phyloP scores from a whole-genome alignment of 1,140 invertebrate species.

The Bombus confusus region DNA sequence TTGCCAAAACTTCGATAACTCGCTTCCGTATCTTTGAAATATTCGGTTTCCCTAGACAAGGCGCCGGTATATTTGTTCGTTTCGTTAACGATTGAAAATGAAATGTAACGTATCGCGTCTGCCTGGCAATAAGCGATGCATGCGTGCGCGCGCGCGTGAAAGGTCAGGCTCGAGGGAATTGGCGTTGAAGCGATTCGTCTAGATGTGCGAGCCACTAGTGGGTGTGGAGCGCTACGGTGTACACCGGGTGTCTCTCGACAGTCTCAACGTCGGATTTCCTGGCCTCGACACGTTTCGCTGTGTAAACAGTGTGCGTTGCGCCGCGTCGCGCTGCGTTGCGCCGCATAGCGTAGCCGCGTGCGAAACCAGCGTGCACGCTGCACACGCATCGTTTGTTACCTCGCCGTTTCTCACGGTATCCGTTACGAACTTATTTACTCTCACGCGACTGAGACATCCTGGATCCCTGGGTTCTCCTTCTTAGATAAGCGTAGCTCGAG shows the following conservation, averaged over 20 bases:
- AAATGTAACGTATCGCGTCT: too few relatives aligned
- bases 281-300: slow-evolving; percentile 13
- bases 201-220: slow-evolving; percentile 44
- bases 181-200: slow-evolving; percentile 35
- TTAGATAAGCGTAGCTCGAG: background rate
- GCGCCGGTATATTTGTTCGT: too few relatives aligned
- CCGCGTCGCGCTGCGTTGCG: background rate
- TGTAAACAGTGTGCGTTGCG: background rate
- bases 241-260: slow-evolving; percentile 18
- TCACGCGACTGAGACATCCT: background rate
- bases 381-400: slow-evolving; percentile 36
- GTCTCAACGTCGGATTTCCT: background rate
- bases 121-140: background rate
- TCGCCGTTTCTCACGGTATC: slow-evolving; percentile 65
- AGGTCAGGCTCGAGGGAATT: slow-evolving; percentile 27
- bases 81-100: too few relatives aligned
- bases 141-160: background rate
- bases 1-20: too few relatives aligned
- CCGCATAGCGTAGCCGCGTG: background rate
- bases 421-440: slow-evolving; percentile 66
- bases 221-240: slow-evolving; percentile 32
- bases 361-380: slow-evolving; percentile 12
- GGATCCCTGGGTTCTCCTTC: slow-evolving; percentile 11
- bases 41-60: too few relatives aligned
- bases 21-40: too few relatives aligned